Base-by-base conservation (phyloP, 2,113 vertebrate species). In the Natator depressus region DNA sequence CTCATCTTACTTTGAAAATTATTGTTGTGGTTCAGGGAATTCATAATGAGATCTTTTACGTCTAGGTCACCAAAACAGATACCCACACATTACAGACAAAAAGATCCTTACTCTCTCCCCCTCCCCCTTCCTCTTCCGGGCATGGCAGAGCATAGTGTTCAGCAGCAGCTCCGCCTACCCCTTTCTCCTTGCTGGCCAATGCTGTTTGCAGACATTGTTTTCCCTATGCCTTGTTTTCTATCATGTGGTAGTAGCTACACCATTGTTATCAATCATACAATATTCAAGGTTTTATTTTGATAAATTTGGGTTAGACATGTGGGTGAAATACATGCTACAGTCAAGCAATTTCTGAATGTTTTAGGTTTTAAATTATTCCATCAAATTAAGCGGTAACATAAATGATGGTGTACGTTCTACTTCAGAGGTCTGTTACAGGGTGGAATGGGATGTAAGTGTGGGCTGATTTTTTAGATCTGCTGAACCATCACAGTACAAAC, bases 401-500 rank as follows among this genome's bases (percentile, higher is more conserved):
- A 87, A 31, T 5, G 1, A 72, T 35, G 29, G 29, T 38, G 2
- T 35, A 19, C 91, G 53, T n/a, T 81, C 62, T 2, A 2, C 8
- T 54, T 54, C 16, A 31, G 75, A 87, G 81, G 55, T 9, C 2
- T 80, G 47, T 0, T 87, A 8, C 38, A 89, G 4, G 35, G 22
- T 49, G 46, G 35, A 12, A 47, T 2, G 8, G 4, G 6, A 87
- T n/a, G 80, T 69, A 94, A 89, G 16, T 35, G 3, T 82, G 46
- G n/a, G 20, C 47, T 65, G 55, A 69, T 90, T 94, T 96, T 91
- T 94, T 95, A 95, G 94, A 97, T 95, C 96, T 86, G 90, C 96
- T 97, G 95, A 69, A 90, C 90, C 91, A 93, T 94, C 90, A 95
- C 82, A 94, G 96, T 82, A 96, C 91, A 51, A 95, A 95, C 95